These are phyloP conservation scores for Numenius arquata DNA, from an alignment of 2,113 vertebrate genomes.

Conservation along the genomic window DNA sequence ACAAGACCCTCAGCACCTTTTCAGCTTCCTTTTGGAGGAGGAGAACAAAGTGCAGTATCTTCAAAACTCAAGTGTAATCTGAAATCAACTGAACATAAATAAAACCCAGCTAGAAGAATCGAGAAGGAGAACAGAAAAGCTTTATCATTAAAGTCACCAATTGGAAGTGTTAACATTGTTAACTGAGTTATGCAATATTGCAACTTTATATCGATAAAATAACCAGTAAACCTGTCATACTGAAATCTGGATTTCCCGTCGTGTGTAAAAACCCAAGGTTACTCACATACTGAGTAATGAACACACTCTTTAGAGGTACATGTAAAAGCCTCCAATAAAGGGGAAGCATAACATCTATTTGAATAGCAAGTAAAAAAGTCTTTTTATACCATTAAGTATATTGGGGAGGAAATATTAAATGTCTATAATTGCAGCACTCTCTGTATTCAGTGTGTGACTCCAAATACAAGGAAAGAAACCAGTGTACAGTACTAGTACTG, in stretches of 20 bases:
- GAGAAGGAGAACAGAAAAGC: conserved; percentile 28
- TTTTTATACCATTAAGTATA: conserved; percentile 62
- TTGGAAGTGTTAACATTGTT: conserved; percentile 69
- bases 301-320: conserved; percentile 53
- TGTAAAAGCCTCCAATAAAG: conserved; percentile 35
- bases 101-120: conserved; percentile 55
- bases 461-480: conserved; percentile 76
- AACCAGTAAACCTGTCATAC: conserved; percentile 55
- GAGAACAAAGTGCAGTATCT: conserved; percentile 60
- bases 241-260: conserved; percentile 44
- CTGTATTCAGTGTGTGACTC: conserved; percentile 78
- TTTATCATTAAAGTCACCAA: conserved; percentile 53
- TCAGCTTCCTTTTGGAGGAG: neutral
- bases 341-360: conserved; percentile 62
- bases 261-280: conserved; percentile 23
- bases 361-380: conserved; percentile 62
- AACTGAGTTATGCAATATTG: conserved; percentile 64
- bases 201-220: conserved; percentile 61
- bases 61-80: conserved; percentile 59
- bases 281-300: conserved; percentile 3
- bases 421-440: conserved; percentile 72
- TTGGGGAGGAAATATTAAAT: conserved; percentile 59
- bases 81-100: conserved; percentile 36
- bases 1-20: conserved; percentile 38
- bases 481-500: conserved; percentile 86